Evolutionary conservation across 2,113 vertebrate species (phyloP).

Genomic region (Anthoscopus minutus): DNA sequence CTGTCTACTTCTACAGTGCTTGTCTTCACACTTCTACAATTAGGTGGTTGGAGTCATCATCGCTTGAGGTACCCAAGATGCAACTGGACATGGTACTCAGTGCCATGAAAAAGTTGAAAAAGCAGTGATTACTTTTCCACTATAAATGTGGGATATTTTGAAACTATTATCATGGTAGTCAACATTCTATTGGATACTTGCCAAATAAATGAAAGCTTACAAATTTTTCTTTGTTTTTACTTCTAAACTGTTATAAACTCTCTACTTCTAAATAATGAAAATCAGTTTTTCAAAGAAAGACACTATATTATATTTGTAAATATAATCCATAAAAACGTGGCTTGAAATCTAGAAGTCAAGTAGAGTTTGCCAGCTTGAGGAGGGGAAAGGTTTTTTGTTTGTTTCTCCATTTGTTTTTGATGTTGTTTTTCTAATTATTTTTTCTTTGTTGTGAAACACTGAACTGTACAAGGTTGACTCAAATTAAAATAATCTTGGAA

Average conservation of each 20-base stretch:
- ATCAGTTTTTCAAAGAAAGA: background rate
- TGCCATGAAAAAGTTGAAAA: background rate
- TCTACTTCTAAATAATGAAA: background rate
- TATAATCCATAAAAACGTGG: background rate
- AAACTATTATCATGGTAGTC: background rate
- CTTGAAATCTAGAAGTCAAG: background rate
- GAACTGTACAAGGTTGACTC: background rate
- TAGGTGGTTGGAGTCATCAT: background rate
- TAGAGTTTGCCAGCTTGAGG: background rate
- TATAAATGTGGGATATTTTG: background rate
- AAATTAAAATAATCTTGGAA: background rate
- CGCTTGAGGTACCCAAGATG: background rate
- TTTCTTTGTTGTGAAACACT: background rate
- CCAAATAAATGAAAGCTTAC: background rate
- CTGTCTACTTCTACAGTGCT: background rate
- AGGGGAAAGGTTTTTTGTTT: background rate
- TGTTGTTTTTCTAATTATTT: background rate
- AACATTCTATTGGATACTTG: background rate
- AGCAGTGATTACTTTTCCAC: background rate
- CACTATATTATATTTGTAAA: background rate
- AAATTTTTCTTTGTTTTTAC: background rate
- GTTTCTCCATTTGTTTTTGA: background rate
- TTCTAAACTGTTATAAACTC: background rate
- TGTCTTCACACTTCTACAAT: background rate
- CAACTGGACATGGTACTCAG: background rate